These are phyloP conservation scores for Prolemur simus DNA, from an alignment of 2,113 vertebrate genomes.

Conservation along the genomic window DNA sequence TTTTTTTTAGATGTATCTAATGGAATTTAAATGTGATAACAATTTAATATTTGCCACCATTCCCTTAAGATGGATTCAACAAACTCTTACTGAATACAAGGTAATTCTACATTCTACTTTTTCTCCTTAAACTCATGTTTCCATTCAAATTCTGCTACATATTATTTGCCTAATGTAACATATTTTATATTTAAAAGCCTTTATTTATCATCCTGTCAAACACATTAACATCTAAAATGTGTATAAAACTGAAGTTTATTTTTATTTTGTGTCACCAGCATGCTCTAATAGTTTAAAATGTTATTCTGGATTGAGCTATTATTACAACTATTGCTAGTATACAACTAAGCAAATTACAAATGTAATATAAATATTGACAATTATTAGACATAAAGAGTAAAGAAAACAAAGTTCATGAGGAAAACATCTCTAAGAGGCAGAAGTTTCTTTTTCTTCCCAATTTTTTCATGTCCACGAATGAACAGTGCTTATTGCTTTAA, in stretches of 20 bases:
- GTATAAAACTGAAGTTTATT: conserved; percentile 47
- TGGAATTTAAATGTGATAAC: neutral
- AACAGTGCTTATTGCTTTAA: neutral
- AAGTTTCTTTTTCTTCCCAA: neutral
- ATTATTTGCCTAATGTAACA: neutral
- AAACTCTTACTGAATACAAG: neutral
- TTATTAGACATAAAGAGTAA: neutral
- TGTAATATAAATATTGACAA: conserved; percentile 17
- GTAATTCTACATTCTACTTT: neutral
- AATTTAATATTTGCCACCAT: neutral
- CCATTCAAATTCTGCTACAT: neutral
- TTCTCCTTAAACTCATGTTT: conserved; percentile 3
- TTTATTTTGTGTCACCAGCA: conserved; percentile 54
- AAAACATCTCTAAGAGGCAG: neutral
- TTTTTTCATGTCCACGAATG: neutral
- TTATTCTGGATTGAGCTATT: conserved; percentile 10
- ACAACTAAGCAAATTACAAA: neutral
- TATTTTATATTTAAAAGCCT: conserved; percentile 41
- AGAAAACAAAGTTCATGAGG: neutral
- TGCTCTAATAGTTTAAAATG: conserved; percentile 40
- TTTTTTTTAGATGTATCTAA: neutral
- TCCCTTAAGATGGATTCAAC: neutral
- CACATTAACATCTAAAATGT: conserved; percentile 30
- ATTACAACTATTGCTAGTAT: neutral
- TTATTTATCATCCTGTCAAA: conserved; percentile 41